Evolutionary conservation across 1,140 invertebrate species (phyloP).

Genomic region (Bombyx mori): ASM3026992v2 NC_085112.1:11073001-11073500

Average conservation of each 20-base stretch:
- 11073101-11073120: background rate
- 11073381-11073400: conserved; percentile 13
- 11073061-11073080: background rate
- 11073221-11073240: background rate
- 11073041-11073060: background rate
- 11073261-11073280: background rate
- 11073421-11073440: conserved; percentile 17
- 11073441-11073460: conserved; percentile 10
- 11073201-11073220: background rate
- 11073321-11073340: background rate
- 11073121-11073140: background rate
- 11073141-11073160: background rate
- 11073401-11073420: conserved; percentile 15
- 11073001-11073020: conserved; percentile 15
- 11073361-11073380: conserved; percentile 20
- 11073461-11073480: conserved; percentile 13
- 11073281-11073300: background rate
- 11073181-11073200: background rate
- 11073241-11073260: background rate
- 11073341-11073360: conserved; percentile 17
- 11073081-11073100: background rate
- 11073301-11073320: background rate
- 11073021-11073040: conserved; percentile 11
- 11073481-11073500: conserved; percentile 19
- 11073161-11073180: no score